Evolutionary conservation across 2,888 invertebrate genomes (phyloP).

Genomic region (Stratiomys singularior): DNA sequence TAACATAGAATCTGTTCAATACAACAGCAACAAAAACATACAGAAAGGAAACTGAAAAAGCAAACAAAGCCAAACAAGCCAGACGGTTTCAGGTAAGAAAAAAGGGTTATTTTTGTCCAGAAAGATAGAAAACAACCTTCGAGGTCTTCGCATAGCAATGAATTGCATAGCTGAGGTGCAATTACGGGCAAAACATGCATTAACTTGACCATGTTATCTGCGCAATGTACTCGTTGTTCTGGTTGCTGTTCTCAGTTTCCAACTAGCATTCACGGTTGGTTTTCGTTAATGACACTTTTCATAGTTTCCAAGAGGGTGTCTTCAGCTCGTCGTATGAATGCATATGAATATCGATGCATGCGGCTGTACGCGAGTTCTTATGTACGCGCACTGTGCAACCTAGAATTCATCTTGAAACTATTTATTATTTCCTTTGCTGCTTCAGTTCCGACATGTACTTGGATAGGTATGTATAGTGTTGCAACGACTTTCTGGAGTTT

Average conservation of each 20-base stretch:
- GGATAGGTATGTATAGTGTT: neutral
- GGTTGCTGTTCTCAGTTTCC: slow-evolving; percentile 3
- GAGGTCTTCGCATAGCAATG: slow-evolving; percentile 4
- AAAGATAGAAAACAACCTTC: neutral
- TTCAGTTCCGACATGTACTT: neutral
- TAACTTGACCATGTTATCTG: slow-evolving; percentile 17
- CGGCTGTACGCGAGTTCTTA: too few relatives aligned
- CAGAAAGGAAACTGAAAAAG: neutral
- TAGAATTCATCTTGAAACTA: slow-evolving; percentile 13
- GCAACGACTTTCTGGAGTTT: slow-evolving; percentile 7
- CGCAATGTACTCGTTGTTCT: neutral
- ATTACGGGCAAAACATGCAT: neutral
- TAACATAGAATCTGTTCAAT: too few relatives aligned
- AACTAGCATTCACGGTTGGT: neutral
- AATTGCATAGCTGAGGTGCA: slow-evolving; percentile 20
- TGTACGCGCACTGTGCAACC: neutral
- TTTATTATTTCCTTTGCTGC: neutral
- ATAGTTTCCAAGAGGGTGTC: slow-evolving; percentile 7
- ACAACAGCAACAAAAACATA: neutral
- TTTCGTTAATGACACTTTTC: slow-evolving; percentile 3
- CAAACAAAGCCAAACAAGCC: neutral
- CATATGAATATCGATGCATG: neutral
- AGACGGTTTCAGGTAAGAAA: neutral
- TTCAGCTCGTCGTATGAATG: neutral
- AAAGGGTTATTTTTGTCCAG: neutral